A percentile compares a stretch with the other conserved stretches of the same genome.
phyloP scores from a whole-genome alignment of 2,113 vertebrate species.

The Toxotes chatareus region DNA sequence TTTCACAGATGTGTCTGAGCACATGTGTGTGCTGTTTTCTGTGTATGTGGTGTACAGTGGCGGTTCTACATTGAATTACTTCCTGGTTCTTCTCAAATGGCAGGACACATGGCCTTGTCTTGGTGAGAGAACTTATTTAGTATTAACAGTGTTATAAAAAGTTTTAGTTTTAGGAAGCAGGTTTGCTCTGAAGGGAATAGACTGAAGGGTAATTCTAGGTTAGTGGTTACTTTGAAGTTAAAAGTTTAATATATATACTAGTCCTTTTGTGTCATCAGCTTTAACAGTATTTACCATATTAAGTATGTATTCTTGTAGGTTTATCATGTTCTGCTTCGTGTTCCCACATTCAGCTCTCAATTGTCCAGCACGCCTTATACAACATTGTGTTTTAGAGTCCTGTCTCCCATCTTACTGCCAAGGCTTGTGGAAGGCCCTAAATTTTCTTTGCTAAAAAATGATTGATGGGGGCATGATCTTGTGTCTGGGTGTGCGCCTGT shows the following conservation, averaged over 20 bases:
- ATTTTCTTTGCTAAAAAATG: slow-evolving; percentile 21
- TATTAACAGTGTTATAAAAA: not conserved
- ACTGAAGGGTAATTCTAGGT: not conserved
- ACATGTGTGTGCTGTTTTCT: slow-evolving; percentile 14
- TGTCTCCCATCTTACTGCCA: slow-evolving; percentile 1
- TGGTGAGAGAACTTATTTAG: slow-evolving; percentile 2
- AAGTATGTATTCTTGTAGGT: not conserved
- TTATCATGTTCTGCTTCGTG: not conserved
- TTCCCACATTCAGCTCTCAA: not conserved
- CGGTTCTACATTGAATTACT: too few species aligned
- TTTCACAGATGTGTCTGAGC: slow-evolving; percentile 67
- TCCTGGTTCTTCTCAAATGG: slow-evolving; percentile 50
- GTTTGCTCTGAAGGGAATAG: not conserved
- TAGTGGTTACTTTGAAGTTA: not conserved
- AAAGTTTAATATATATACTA: not conserved
- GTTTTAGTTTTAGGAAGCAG: slow-evolving; percentile 4
- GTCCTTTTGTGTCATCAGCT: not conserved
- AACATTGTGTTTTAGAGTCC: not conserved
- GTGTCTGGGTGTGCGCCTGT: slow-evolving; percentile 8
- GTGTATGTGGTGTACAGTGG: slow-evolving; percentile 2
- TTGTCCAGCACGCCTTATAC: not conserved
- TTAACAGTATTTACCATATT: not conserved
- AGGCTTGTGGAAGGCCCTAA: slow-evolving; percentile 1
- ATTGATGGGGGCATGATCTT: slow-evolving; percentile 10
- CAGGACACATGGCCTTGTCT: slow-evolving; percentile 30